Base-by-base conservation (phyloP, 2,113 vertebrate species). In the Pachycephala philippinensis region DNA sequence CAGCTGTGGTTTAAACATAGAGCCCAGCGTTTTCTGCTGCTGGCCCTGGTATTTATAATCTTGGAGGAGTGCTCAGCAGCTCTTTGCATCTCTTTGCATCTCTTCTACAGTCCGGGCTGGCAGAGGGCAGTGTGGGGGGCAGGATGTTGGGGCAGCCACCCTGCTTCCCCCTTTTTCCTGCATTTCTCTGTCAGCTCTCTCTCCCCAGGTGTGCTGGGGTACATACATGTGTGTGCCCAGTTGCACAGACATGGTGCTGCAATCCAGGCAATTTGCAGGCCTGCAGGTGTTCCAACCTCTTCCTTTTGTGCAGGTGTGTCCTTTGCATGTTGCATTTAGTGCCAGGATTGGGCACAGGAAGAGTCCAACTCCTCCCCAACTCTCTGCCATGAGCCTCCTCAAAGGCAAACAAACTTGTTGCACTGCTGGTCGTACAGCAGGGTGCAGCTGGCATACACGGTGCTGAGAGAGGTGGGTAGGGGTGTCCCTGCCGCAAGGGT, bases 1-100 rank as follows among this genome's bases (percentile, higher is more conserved):
- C 95, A 96, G 92, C 53, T 0, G 1, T 59, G 60, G 79, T 95
- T 96, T 97, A 96, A 97, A 95, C 96, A 96, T 96, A 95, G 96
- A 95, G 76, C 52, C 66, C 74, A 75, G 88, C n/a, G 45, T 60
- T 27, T 2, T 15, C 83, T 82, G 50, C 5, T 45, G n/a, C 85
- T 27, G 60, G 68, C 52, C 47, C 59, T 70, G 76, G 63, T 90
- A 39, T 93, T 95, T 90, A 30, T 89, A 81, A 78, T 77, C 56
- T 16, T 28, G 59, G 66, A 81, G 87, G 72, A 64, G 72, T 6
- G 2, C 56, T 84, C 31, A 60, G 90, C 33, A 7, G 23, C 42
- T 54, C 45, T 10, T 47, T 26, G 59, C 8, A 0, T 64, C 79
- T 54, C 45, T 10, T 47, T 26, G 59, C 8, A 0, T 64, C 79